These are phyloP conservation scores for Enteromius fasciolatus DNA, from an alignment of 2,797 vertebrate species.

Conservation along the genomic window DNA sequence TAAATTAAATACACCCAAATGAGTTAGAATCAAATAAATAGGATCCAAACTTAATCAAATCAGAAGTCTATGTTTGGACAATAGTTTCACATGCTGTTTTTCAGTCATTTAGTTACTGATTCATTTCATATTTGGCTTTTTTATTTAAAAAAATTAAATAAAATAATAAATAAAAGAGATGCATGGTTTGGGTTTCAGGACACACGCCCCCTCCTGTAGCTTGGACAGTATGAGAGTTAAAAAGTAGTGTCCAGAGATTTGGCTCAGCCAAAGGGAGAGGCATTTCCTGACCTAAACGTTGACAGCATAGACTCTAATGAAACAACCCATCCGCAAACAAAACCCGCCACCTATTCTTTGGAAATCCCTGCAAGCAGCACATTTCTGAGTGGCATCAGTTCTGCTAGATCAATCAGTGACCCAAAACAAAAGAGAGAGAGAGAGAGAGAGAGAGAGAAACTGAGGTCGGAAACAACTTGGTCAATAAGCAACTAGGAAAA, in stretches of 20 bases:
- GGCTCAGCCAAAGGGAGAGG: conserved; percentile 47
- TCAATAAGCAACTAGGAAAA: conserved; percentile 31
- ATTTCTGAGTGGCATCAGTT: conserved; percentile 20
- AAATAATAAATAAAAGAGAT: not conserved
- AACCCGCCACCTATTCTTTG: conserved; percentile 16
- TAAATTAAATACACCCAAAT: not conserved
- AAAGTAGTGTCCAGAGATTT: conserved; percentile 40
- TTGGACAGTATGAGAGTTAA: conserved; percentile 22
- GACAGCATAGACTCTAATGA: conserved; percentile 44
- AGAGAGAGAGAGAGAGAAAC: conserved; percentile 13
- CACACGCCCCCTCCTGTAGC: conserved; percentile 9
- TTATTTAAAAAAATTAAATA: not conserved
- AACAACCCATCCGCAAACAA: conserved; percentile 31
- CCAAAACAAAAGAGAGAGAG: conserved; percentile 20
- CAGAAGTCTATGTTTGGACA: not conserved
- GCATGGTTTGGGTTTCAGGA: not conserved
- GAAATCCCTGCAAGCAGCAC: conserved; percentile 27
- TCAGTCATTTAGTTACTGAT: not conserved
- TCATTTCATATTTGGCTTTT: not conserved
- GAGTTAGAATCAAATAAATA: not conserved
- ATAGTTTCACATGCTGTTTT: not conserved
- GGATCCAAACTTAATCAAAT: not conserved
- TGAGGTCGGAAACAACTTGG: conserved; percentile 28
- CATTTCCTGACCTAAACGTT: conserved; percentile 46
- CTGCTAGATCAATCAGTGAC: conserved; percentile 25